These are phyloP conservation scores for Drosophila austrosaltans DNA, from an alignment of 2,888 invertebrate genomes.

Conservation along the genomic window DNA sequence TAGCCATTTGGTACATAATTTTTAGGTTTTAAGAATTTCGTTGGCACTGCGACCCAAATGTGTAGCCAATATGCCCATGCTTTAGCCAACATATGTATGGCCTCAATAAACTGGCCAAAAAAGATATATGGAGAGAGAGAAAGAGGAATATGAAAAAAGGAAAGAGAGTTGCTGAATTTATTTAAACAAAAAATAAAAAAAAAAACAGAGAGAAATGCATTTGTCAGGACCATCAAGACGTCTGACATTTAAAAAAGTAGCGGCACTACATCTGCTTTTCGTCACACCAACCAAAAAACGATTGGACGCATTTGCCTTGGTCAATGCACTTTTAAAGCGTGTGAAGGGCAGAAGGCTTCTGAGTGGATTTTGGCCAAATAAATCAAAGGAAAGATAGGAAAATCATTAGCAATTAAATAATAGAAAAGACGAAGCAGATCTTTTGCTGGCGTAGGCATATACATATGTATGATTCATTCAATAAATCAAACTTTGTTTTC, in stretches of 20 bases:
- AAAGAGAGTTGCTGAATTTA: too few species aligned
- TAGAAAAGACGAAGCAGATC: too few species aligned
- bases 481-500: too few species aligned
- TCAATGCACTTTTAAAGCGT: conserved; percentile 14
- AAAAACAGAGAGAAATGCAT: not conserved
- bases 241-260: conserved; percentile 1
- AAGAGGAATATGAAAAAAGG: not conserved
- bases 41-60: conserved; percentile 46
- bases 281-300: not conserved
- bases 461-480: too few species aligned
- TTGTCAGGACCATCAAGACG: not conserved
- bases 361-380: not conserved
- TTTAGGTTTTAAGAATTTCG: conserved; percentile 40
- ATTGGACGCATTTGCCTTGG: conserved; percentile 3
- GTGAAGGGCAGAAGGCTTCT: conserved; percentile 5
- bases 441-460: too few species aligned
- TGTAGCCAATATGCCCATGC: conserved; percentile 41
- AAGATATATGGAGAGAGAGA: conserved; percentile 3
- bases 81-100: conserved; percentile 38
- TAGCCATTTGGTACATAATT: conserved; percentile 50
- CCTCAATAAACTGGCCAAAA: conserved; percentile 10
- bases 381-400: not conserved
- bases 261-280: conserved; percentile 6
- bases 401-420: not conserved
- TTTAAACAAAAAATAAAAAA: too few species aligned